Conservation (phyloP, 2,113 vertebrate species). For the Sebastes schlegelii region DNA sequence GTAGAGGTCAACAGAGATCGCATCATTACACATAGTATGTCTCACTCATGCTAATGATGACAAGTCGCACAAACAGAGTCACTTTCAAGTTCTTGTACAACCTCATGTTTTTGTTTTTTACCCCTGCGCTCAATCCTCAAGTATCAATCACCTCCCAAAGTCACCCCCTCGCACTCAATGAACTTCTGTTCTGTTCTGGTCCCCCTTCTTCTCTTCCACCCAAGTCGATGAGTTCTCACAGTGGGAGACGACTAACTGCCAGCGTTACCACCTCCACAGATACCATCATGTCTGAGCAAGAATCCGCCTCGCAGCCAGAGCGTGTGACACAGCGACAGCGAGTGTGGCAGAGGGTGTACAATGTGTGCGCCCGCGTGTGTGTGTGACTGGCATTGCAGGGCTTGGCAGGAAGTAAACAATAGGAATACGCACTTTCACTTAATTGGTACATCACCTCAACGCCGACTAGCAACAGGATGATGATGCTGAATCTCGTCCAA, state of each 20-base stretch:
- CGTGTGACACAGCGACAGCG: constrained; percentile 48
- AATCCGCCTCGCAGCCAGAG: constrained; percentile 50
- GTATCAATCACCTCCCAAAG: not conserved
- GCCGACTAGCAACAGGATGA: constrained; percentile 46
- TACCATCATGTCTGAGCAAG: constrained; percentile 59
- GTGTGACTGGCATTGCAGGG: constrained; percentile 24
- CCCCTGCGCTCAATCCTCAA: not conserved
- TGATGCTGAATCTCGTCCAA: constrained; percentile 39
- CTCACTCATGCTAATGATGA: not conserved
- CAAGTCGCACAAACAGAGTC: not conserved
- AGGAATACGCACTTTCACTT: constrained; percentile 41
- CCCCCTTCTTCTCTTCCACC: not conserved
- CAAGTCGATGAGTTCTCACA: constrained; percentile 37
- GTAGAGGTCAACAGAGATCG: constrained; percentile 8
- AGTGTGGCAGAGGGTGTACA: constrained; percentile 51
- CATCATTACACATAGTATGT: not conserved
- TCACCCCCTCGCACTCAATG: not conserved
- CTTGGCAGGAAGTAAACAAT: constrained; percentile 56
- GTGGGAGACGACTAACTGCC: constrained; percentile 40
- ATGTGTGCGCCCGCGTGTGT: constrained; percentile 14
- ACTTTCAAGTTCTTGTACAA: too few species aligned
- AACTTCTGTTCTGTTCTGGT: not conserved
- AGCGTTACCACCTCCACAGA: constrained; percentile 57
- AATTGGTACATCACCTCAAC: constrained; percentile 49
- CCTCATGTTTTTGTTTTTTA: too few species aligned